Base-by-base conservation (phyloP, 2,797 vertebrate species). In the Vultur gryphus region DNA sequence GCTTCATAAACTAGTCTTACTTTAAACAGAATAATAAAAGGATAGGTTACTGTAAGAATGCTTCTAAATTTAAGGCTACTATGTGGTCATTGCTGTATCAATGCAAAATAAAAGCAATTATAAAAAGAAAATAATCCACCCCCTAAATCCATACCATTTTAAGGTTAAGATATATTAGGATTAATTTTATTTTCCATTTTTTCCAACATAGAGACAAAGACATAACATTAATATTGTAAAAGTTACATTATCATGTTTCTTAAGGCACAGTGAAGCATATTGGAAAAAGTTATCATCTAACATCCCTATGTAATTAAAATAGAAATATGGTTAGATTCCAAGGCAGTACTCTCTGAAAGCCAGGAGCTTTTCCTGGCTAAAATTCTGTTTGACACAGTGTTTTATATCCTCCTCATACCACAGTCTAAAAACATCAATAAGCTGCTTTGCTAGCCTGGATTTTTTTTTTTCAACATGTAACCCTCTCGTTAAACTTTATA, bases 401-500 rank as follows among this genome's bases (percentile, higher is more conserved):
- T 94, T 96, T 93, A 76, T 93, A 67, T 29, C 6, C 24, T 70
- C 21, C 24, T 75, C 15, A 33, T 72, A 67, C 28, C 39, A 62
- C 39, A 57, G 39, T 58, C 85, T 93, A 35, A 84, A 96, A 93
- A 92, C 92, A 91, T 89, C 95, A 95, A 88, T 97, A 96, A 97
- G 91, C 94, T 88, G 76, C 96, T 97, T 97, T 97, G 24, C 87
- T 77, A 93, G 84, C 54, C 39, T 78, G 84, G 54, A 73, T 90
- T 73, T 84, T 61, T 79, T 66, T 73, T 55, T 88, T 84, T 39
- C 41, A 88, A 89, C 24, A 33, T 93, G 93, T 92, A 93, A 93
- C 93, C 72, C 62, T 93, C 13, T 57, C 55, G 72, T 89, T 96
- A 97, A 97, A 48, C 92, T 95, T 95, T 84, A 91, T 97, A 96